Conservation (phyloP, 2,113 vertebrate genomes). For the Aspidoscelis tigris region DNA sequence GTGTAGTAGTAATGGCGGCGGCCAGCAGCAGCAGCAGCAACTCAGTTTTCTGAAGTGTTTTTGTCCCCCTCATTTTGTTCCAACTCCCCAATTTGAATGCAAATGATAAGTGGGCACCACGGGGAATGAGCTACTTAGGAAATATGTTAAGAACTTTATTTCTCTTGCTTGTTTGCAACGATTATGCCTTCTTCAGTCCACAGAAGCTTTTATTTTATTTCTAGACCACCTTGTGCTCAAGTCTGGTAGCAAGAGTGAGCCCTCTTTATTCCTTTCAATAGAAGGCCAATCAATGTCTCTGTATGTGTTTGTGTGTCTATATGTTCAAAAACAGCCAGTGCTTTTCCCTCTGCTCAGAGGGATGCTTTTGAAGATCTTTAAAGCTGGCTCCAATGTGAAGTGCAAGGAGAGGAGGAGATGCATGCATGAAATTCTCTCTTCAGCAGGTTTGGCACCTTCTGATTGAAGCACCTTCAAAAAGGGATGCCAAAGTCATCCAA, state of each 20-base stretch:
- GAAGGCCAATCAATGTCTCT: slow-evolving; percentile 19
- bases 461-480: background rate
- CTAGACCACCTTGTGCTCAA: background rate
- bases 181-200: background rate
- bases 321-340: slow-evolving; percentile 1
- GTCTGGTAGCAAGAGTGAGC: background rate
- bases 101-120: background rate
- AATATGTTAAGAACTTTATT: background rate
- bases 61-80: background rate
- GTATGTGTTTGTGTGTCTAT: background rate
- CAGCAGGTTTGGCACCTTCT: background rate
- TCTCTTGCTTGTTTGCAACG: background rate
- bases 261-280: background rate
- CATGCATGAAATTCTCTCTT: background rate
- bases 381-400: background rate
- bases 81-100: background rate
- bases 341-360: background rate
- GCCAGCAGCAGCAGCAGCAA: no score
- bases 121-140: background rate
- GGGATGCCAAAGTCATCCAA: background rate
- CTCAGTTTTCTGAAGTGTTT: no score
- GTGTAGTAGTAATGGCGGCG: background rate
- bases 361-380: slow-evolving; percentile 21
- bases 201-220: background rate
- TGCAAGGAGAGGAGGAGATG: background rate